These are phyloP conservation scores for Glareola pratincola DNA, from an alignment of 2,113 vertebrate genomes.

Conservation along the genomic window DNA sequence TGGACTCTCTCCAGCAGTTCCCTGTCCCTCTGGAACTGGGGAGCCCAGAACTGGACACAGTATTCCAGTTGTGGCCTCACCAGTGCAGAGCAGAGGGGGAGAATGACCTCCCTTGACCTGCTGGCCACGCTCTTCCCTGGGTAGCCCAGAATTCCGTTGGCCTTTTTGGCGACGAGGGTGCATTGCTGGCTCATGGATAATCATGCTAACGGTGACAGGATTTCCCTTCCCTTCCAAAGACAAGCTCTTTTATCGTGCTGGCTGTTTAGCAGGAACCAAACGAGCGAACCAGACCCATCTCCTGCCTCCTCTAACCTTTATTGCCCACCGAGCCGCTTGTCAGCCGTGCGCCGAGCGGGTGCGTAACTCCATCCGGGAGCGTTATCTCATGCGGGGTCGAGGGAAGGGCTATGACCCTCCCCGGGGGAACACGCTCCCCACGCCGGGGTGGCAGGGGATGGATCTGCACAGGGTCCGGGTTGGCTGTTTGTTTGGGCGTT, in stretches of 20 bases:
- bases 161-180: no score
- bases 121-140: no score
- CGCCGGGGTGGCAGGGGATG: background rate
- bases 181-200: no score
- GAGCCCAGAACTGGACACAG: no score
- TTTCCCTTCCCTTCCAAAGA: background rate
- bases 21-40: no score
- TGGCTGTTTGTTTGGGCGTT: background rate
- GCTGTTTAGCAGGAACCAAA: background rate
- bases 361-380: background rate
- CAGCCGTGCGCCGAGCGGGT: rapidly evolving
- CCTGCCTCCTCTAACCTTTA: background rate
- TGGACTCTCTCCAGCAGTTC: no score
- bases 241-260: rapidly evolving
- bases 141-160: no score
- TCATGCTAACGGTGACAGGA: background rate
- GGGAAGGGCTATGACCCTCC: background rate
- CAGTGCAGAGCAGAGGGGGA: no score
- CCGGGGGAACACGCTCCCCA: background rate
- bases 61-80: no score
- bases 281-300: rapidly evolving
- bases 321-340: background rate
- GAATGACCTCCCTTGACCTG: no score
- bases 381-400: background rate
- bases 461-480: background rate